Conservation (phyloP, 2,797 vertebrate species). For the Setipinna tenuifilis region DNA sequence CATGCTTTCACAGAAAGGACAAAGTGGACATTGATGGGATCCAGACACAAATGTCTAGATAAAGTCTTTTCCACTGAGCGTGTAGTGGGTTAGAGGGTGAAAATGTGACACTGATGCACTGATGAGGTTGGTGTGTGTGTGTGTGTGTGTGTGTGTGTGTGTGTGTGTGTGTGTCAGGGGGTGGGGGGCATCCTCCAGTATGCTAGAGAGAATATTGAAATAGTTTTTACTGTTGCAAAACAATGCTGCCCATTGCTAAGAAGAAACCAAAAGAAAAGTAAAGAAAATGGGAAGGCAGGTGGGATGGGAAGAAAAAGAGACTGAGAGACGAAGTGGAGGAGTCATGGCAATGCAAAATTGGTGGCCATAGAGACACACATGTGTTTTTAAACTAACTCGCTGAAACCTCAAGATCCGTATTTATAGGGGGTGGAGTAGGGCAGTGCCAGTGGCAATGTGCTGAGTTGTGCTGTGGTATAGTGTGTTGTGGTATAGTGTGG, state of each 20-base stretch:
- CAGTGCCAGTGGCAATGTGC: too few species aligned
- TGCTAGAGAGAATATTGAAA: neutral
- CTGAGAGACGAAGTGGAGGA: neutral
- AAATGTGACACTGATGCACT: neutral
- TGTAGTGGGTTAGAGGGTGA: neutral
- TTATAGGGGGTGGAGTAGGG: slow-evolving; percentile 76
- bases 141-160: neutral
- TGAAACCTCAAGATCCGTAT: slow-evolving; percentile 77
- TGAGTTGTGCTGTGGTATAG: too few species aligned
- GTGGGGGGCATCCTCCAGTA: neutral
- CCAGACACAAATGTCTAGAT: neutral
- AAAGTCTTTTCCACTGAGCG: neutral
- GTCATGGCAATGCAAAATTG: neutral
- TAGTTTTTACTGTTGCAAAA: neutral
- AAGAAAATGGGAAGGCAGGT: neutral
- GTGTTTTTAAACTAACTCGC: slow-evolving; percentile 77
- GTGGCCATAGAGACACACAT: slow-evolving; percentile 18
- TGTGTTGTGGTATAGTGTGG: neutral
- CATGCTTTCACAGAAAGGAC: neutral
- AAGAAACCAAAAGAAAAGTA: neutral
- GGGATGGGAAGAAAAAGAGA: neutral
- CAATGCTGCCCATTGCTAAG: neutral
- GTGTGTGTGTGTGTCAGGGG: neutral
- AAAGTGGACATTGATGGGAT: slow-evolving; percentile 7
- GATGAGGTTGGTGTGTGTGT: neutral